These are phyloP conservation scores for Periplaneta americana DNA, from an alignment of 1,140 invertebrate species.

Conservation along the genomic window DNA sequence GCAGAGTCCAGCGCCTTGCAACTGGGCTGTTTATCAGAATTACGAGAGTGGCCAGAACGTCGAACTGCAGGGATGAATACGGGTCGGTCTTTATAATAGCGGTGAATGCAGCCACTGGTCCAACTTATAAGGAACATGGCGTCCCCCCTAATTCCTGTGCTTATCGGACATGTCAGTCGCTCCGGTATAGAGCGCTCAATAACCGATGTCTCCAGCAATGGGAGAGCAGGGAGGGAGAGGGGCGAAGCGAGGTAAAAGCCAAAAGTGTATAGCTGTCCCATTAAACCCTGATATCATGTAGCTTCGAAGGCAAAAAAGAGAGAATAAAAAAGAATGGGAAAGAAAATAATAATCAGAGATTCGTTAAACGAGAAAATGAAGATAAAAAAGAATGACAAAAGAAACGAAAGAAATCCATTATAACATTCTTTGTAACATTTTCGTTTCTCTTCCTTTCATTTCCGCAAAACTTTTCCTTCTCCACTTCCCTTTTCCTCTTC, in stretches of 20 bases:
- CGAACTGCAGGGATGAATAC: too few species aligned
- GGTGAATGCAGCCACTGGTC: neutral
- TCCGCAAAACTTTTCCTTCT: neutral
- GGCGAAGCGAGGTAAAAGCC: neutral
- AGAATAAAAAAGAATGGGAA: neutral
- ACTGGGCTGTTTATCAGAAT: too few species aligned
- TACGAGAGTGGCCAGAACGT: too few species aligned
- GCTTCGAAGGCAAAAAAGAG: neutral
- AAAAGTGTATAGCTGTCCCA: neutral
- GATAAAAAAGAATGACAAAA: neutral
- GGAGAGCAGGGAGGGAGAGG: neutral
- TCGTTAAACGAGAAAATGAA: neutral
- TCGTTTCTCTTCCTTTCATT: neutral
- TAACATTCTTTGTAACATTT: neutral
- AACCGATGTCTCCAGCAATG: neutral
- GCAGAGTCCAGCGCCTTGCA: too few species aligned
- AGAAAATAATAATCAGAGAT: neutral
- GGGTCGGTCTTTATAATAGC: too few species aligned
- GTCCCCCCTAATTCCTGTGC: neutral
- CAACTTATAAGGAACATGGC: neutral
- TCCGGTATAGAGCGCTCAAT: neutral
- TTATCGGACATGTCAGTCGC: neutral
- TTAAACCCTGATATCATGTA: neutral
- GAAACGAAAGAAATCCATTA: neutral
- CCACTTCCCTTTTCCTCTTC: neutral